A percentile compares a stretch with the other conserved stretches of the same genome.
Conservation (phyloP, 2,888 invertebrate species). For the Dicyrtomina minuta region DNA sequence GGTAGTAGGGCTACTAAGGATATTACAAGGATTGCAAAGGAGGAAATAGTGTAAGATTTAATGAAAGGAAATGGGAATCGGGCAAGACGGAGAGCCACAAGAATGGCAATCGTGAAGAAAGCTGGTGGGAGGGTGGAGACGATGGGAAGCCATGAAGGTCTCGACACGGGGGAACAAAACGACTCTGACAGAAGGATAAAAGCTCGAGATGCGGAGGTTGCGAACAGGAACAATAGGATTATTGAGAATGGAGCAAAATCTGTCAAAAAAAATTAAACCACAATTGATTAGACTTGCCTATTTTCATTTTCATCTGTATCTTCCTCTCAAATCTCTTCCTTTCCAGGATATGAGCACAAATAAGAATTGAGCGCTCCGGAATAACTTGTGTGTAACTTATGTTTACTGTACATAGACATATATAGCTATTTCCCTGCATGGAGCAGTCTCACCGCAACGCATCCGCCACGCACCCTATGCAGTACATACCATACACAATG, state of each 20-base stretch:
- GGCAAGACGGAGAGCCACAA: conserved; percentile 53
- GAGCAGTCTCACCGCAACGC: too few relatives aligned
- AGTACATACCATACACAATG: too few relatives aligned
- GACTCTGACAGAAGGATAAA: conserved; percentile 53
- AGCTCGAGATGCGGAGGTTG: conserved; percentile 53
- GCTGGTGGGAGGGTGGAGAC: conserved; percentile 52
- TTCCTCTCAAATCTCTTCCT: conserved; percentile 4
- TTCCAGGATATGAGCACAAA: background rate
- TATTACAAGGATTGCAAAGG: conserved; percentile 49
- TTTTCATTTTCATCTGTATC: conserved; percentile 35
- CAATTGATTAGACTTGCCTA: conserved; percentile 46
- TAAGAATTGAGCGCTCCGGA: too few relatives aligned
- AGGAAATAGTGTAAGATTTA: conserved; percentile 52
- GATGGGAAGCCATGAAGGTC: conserved; percentile 53
- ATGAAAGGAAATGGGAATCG: conserved; percentile 53
- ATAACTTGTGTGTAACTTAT: too few relatives aligned
- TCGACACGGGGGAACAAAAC: conserved; percentile 51
- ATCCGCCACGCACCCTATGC: too few relatives aligned
- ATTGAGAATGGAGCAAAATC: conserved; percentile 54
- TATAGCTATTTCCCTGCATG: too few relatives aligned
- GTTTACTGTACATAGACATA: too few relatives aligned
- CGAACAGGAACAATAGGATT: conserved; percentile 53
- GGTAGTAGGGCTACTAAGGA: conserved; percentile 48
- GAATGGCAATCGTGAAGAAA: conserved; percentile 52
- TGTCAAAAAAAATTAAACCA: conserved; percentile 48